Conservation (phyloP, 1,140 invertebrate species). For the Nixonia krombeini region DNA sequence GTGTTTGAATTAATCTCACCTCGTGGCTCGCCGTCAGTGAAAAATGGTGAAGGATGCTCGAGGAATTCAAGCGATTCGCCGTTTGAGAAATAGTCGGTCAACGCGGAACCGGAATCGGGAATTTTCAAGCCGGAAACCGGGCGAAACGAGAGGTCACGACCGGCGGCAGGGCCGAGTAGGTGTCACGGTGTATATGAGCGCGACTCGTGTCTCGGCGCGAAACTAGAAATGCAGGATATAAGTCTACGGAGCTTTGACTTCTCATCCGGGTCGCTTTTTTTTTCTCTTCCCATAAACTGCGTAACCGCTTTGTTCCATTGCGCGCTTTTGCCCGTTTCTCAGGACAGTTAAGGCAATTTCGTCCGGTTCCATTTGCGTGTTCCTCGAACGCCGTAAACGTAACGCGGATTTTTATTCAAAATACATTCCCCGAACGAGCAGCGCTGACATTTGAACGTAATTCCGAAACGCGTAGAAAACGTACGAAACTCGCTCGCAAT, state of each 20-base stretch:
- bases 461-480: too few relatives aligned
- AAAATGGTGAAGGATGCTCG: too few relatives aligned
- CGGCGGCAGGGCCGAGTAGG: constrained; percentile 10
- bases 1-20: too few relatives aligned
- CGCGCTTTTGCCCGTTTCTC: constrained; percentile 14
- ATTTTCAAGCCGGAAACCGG: constrained; percentile 29
- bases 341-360: constrained; percentile 11
- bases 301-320: constrained; percentile 39
- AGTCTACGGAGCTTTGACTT: constrained; percentile 41
- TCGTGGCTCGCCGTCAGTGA: too few relatives aligned
- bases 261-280: constrained; percentile 43
- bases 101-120: constrained; percentile 26
- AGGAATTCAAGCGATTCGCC: too few relatives aligned
- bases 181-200: constrained; percentile 14
- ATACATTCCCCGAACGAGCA: too few relatives aligned
- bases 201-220: constrained; percentile 30
- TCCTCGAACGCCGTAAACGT: too few relatives aligned
- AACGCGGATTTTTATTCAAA: too few relatives aligned
- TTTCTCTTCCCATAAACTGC: constrained; percentile 28
- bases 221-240: constrained; percentile 45
- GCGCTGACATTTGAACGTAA: too few relatives aligned
- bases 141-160: constrained; percentile 5
- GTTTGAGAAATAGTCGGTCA: constrained; percentile 16
- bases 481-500: too few relatives aligned
- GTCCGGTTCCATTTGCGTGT: not conserved